Conservation (phyloP, 2,797 vertebrate species). For the Hippocampus kuda region DNA sequence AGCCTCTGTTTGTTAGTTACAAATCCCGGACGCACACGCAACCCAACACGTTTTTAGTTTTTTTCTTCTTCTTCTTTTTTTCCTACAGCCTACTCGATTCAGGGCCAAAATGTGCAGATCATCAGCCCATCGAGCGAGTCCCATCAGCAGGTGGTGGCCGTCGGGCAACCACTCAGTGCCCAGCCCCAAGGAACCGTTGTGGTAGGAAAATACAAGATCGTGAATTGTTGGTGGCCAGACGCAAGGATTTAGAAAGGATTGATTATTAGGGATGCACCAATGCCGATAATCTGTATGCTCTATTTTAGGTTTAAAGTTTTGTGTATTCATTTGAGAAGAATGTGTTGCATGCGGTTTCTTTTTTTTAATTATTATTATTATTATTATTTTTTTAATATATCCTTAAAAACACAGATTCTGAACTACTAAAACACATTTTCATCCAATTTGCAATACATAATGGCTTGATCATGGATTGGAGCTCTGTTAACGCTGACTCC, state of each 20-base stretch:
- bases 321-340: too few relatives aligned
- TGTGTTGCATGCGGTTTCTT: too few relatives aligned
- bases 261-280: neutral
- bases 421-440: too few relatives aligned
- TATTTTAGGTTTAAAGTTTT: too few relatives aligned
- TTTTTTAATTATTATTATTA: too few relatives aligned
- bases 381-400: too few relatives aligned
- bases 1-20: slow-evolving; percentile 10
- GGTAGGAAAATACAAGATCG: slow-evolving; percentile 64
- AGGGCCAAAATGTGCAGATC: slow-evolving; percentile 94
- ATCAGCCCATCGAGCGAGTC: slow-evolving; percentile 98
- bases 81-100: slow-evolving; percentile 87
- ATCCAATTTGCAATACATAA: too few relatives aligned
- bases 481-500: too few relatives aligned
- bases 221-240: neutral
- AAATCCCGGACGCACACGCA: neutral
- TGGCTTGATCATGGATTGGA: too few relatives aligned
- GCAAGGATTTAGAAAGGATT: neutral
- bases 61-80: slow-evolving; percentile 4
- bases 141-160: slow-evolving; percentile 97
- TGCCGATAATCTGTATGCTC: neutral
- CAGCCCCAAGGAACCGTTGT: slow-evolving; percentile 99
- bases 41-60: slow-evolving; percentile 8
- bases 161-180: slow-evolving; percentile 87
- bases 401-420: too few relatives aligned